Conservation (phyloP, 2,797 vertebrate genomes). For the Picus viridis region DNA sequence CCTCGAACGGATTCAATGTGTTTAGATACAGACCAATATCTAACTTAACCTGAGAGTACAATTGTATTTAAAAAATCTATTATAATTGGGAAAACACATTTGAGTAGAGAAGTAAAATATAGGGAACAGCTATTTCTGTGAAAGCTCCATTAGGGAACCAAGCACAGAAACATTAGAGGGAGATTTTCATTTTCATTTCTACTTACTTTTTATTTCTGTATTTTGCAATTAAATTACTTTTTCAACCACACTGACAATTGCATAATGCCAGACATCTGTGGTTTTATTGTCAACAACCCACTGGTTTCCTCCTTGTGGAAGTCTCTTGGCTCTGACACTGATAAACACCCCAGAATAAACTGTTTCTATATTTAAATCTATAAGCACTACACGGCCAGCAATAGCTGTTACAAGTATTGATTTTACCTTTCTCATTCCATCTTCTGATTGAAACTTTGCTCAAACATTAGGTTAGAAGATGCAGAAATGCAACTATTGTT, state of each 20-base stretch:
- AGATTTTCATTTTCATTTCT: conserved; percentile 25
- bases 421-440: conserved; percentile 65
- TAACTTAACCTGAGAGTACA: neutral
- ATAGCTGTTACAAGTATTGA: conserved; percentile 71
- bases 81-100: neutral
- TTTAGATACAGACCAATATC: neutral
- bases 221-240: conserved; percentile 52
- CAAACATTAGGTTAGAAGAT: conserved; percentile 67
- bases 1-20: neutral
- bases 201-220: conserved; percentile 15
- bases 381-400: conserved; percentile 59
- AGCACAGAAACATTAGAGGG: conserved; percentile 25
- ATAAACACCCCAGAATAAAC: conserved; percentile 69
- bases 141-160: conserved; percentile 32
- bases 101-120: neutral
- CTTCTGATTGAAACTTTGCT: conserved; percentile 64
- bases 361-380: conserved; percentile 73
- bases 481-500: conserved; percentile 9
- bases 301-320: conserved; percentile 63
- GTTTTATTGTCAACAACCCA: conserved; percentile 68
- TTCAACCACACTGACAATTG: conserved; percentile 57
- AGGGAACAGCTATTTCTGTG: neutral
- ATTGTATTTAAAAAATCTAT: neutral
- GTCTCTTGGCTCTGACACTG: conserved; percentile 64
- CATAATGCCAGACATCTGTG: conserved; percentile 36